Evolutionary conservation across 2,797 vertebrate species (phyloP), one percentile per base, ranked within the genome.

Genomic region (Ataeniobius toweri): DNA sequence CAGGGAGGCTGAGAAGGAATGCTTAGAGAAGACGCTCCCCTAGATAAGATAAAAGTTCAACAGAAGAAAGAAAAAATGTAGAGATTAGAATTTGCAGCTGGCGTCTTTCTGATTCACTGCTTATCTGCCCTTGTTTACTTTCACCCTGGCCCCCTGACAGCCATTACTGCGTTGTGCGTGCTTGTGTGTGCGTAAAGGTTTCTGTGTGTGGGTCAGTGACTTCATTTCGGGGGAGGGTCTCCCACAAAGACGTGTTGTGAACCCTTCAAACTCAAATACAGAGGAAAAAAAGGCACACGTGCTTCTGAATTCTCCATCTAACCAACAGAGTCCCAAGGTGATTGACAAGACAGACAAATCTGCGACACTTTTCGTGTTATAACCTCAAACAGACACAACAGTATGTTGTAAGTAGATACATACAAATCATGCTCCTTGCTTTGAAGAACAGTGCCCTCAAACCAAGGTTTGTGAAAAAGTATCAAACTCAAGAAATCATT

Each of bases 21-120:
- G 91, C 92, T 90, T 87, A 90, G 91, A 94, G 93, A 94, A 93
- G 91, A 90, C 91, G 90, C 91, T 92, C 89, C 85, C 85, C 44
- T 78, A 94, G 95, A 96, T 96, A 95, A 96, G 94, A 96, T 96
- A 95, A 94, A 94, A 93, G 93, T 94, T 95, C 91, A 94, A 94
- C 92, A 94, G 94, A 95, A 95, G 93, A 94, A 93, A 91, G 90
- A 92, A 93, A 95, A 95, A 95, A 95, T 94, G 94, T 94, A 94
- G 90, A 95, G 95, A 95, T 96, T 95, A 95, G 94, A 91, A 88
- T 92, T 93, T 92, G 94, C 94, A 95, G 94, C 94, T 95, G 95
- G 94, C 89, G 94, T 95, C 95, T 94, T 94, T 94, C 93, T 94
- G 94, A 95, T 95, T 94, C 94, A 82, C 90, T 85, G 93, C 95